These are phyloP conservation scores for Chloroceryle aenea DNA, from an alignment of 2,113 vertebrate species.

Conservation along the genomic window DNA sequence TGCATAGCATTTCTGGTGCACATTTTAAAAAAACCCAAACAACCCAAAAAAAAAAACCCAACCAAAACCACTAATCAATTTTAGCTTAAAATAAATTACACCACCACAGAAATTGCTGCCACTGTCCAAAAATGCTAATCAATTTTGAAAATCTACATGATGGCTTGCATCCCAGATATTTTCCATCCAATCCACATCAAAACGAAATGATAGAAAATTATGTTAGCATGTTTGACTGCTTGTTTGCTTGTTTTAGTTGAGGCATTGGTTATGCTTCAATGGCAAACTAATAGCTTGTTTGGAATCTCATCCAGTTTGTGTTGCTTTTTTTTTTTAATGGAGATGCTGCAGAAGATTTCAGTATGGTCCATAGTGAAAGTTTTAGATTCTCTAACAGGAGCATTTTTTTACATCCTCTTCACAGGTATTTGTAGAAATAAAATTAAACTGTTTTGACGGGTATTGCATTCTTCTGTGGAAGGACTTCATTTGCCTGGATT, in stretches of 20 bases:
- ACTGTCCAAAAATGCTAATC: slow-evolving; percentile 77
- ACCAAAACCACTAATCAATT: slow-evolving; percentile 38
- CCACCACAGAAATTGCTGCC: slow-evolving; percentile 49
- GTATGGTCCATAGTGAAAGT: neutral
- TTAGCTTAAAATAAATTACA: slow-evolving; percentile 62
- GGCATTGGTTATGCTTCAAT: slow-evolving; percentile 74
- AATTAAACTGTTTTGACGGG: neutral
- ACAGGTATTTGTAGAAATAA: neutral
- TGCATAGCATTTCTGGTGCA: slow-evolving; percentile 46
- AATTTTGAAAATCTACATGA: slow-evolving; percentile 74
- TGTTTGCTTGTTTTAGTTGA: slow-evolving; percentile 76
- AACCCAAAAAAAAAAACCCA: neutral
- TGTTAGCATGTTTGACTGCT: slow-evolving; percentile 73
- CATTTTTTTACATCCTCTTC: neutral
- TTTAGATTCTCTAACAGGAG: neutral
- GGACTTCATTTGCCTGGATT: neutral
- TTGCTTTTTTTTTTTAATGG: slow-evolving; percentile 30
- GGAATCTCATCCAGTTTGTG: slow-evolving; percentile 60
- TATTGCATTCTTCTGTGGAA: neutral
- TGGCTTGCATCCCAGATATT: slow-evolving; percentile 77
- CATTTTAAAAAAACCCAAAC: neutral
- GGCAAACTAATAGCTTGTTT: slow-evolving; percentile 69
- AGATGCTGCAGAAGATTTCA: neutral
- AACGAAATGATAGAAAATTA: slow-evolving; percentile 77
- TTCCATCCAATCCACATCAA: slow-evolving; percentile 76